Evolutionary conservation across 2,797 vertebrate species (phyloP).

Genomic region (Melopsittacus undulatus): DNA sequence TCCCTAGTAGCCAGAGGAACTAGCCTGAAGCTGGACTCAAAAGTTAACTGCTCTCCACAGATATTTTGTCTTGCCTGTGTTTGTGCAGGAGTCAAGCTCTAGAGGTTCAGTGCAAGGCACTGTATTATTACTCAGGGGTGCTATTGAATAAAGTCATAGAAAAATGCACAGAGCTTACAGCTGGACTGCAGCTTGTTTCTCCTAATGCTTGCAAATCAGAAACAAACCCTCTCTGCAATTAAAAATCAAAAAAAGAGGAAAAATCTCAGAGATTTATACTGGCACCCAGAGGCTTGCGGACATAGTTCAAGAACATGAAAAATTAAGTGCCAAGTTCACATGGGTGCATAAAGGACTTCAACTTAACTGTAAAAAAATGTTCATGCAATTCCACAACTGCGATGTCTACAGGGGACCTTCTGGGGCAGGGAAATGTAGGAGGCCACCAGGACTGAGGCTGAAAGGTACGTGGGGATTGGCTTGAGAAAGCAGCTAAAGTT

Average conservation of each 20-base stretch:
- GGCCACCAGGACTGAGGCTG: neutral
- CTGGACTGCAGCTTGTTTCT: slow-evolving; percentile 21
- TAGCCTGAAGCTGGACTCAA: neutral
- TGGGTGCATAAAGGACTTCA: neutral
- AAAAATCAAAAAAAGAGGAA: neutral
- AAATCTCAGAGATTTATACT: slow-evolving; percentile 19
- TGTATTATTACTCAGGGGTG: slow-evolving; percentile 12
- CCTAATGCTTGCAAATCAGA: slow-evolving; percentile 47
- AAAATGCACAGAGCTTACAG: slow-evolving; percentile 29
- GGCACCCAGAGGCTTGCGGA: neutral
- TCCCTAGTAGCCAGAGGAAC: neutral
- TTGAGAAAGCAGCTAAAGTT: neutral
- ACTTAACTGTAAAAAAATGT: neutral
- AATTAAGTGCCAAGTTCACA: slow-evolving; percentile 49
- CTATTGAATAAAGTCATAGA: slow-evolving; percentile 39
- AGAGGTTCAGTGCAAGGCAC: neutral
- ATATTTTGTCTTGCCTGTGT: neutral
- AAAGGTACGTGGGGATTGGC: neutral
- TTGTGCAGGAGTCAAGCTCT: neutral
- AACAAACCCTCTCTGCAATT: slow-evolving; percentile 5
- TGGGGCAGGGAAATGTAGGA: neutral
- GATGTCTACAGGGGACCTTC: neutral
- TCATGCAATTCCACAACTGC: neutral
- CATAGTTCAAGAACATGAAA: slow-evolving; percentile 53
- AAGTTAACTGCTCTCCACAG: neutral